Base-by-base conservation (phyloP, 2,888 invertebrate species). In the Rhimphoctona megacephalus region DNA sequence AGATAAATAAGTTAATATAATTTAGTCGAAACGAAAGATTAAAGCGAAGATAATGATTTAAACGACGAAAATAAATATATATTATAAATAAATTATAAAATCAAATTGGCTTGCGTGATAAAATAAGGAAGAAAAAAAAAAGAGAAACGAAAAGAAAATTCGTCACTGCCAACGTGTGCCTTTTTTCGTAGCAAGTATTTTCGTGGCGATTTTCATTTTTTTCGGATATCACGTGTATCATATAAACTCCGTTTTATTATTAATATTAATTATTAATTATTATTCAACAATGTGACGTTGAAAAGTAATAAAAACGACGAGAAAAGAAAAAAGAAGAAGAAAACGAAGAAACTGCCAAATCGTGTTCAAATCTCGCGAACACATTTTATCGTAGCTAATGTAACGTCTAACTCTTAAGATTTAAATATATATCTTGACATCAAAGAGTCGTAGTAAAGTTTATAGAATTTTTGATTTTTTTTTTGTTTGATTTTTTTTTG, bases 131-230 rank as follows among this genome's bases (percentile, higher is more conserved):
- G 61, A 54, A 64, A 46, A 66, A 39, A 67, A 54, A 64, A 57
- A 78, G 61, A 43, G 19, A 30, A 61, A 61, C 61, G 11, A 25
- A 69, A 43, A 43, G 3, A 77, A 70, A 49, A 73, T 77, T 80
- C 81, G 72, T 83, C 83, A 83, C 84, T 81, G 84, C 86, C 83
- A 69, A 61, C 49, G 86, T 86, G 86, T 86, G 86, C 86, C 84
- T 86, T 86, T 74, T 78, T 33, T 81, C 73, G 61, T 52, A 72
- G 74, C 43, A 66, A 86, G 78, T 78, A 84, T 77, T 81, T 61
- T 82, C 73, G 57, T 73, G 81, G 81, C 86, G 57, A 84, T 57
- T 74, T 84, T 46, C 39, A 39, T 8, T 9, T 72, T 76, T 57
- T 57, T 14, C 22, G 57, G 30, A 30, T 25, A 66, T 66, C 74